phyloP scores from a whole-genome alignment of 2,888 invertebrate genomes.

The Perizoma affinitatum region DNA sequence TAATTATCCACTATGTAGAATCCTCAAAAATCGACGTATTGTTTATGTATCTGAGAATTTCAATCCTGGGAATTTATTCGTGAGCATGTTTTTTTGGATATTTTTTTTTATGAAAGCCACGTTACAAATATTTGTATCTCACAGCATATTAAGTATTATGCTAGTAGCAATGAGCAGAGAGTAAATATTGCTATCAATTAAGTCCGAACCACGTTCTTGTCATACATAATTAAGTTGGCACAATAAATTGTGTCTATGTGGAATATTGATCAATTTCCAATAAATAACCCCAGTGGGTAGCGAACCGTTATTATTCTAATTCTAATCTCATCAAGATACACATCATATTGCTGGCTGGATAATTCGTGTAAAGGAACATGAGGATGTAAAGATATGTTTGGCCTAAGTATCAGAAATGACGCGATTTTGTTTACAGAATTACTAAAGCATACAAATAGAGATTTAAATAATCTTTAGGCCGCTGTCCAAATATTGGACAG shows the following conservation, averaged over 20 bases:
- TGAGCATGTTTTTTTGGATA: no score
- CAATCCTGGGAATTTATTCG: no score
- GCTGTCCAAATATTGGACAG: no score
- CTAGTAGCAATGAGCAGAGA: no score
- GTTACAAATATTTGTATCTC: neutral
- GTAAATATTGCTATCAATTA: neutral
- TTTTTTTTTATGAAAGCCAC: neutral
- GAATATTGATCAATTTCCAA: slow-evolving; percentile 34
- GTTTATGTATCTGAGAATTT: no score
- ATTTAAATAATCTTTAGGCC: no score
- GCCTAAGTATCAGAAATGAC: slow-evolving; percentile 11
- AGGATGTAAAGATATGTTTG: slow-evolving; percentile 22
- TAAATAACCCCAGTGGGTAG: slow-evolving; percentile 30
- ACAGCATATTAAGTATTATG: neutral
- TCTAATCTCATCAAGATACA: slow-evolving; percentile 41
- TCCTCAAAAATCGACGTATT: no score
- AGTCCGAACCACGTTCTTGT: slow-evolving; percentile 2
- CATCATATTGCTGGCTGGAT: slow-evolving; percentile 35
- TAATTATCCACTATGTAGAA: no score
- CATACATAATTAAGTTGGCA: slow-evolving; percentile 23
- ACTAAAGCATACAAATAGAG: no score
- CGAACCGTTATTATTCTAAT: slow-evolving; percentile 40
- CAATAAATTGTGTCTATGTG: slow-evolving; percentile 26
- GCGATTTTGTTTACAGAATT: slow-evolving; percentile 1
- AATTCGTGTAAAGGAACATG: slow-evolving; percentile 41